These are phyloP conservation scores for Alligator mississippiensis DNA, from an alignment of 2,113 vertebrate species.

Conservation along the genomic window DNA sequence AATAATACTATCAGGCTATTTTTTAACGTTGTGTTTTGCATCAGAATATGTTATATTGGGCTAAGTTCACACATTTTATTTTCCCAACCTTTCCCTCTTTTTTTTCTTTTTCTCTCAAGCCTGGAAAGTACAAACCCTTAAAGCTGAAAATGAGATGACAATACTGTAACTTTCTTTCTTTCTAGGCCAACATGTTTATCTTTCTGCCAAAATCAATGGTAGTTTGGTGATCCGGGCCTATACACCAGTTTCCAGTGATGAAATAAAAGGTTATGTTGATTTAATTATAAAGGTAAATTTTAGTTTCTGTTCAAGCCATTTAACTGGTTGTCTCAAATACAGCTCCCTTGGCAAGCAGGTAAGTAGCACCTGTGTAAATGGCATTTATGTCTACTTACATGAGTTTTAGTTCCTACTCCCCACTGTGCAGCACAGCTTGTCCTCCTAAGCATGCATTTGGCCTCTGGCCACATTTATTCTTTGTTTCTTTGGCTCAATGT, in stretches of 20 bases:
- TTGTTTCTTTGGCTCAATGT: too few species aligned
- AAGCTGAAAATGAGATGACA: background rate
- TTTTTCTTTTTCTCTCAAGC: background rate
- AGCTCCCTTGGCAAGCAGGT: too few species aligned
- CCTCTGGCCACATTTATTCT: too few species aligned
- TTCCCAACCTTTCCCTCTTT: background rate
- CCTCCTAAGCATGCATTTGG: too few species aligned
- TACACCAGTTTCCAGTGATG: constrained; percentile 91
- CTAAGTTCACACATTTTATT: background rate
- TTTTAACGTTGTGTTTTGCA: background rate
- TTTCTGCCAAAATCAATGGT: constrained; percentile 88
- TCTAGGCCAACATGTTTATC: constrained; percentile 91
- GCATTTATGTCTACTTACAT: too few species aligned
- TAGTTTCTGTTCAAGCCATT: background rate
- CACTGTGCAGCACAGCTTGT: too few species aligned
- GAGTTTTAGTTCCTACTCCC: too few species aligned
- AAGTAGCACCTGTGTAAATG: too few species aligned
- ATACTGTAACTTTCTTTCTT: constrained; percentile 6
- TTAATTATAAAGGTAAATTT: constrained; percentile 89
- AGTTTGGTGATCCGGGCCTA: constrained; percentile 89
- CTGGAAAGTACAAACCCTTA: background rate
- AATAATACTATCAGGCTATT: background rate
- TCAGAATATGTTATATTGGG: background rate
- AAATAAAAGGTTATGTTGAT: constrained; percentile 89
- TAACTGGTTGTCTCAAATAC: too few species aligned